These are phyloP conservation scores for Herpetotheres cachinnans DNA, from an alignment of 2,113 vertebrate genomes.

Conservation along the genomic window DNA sequence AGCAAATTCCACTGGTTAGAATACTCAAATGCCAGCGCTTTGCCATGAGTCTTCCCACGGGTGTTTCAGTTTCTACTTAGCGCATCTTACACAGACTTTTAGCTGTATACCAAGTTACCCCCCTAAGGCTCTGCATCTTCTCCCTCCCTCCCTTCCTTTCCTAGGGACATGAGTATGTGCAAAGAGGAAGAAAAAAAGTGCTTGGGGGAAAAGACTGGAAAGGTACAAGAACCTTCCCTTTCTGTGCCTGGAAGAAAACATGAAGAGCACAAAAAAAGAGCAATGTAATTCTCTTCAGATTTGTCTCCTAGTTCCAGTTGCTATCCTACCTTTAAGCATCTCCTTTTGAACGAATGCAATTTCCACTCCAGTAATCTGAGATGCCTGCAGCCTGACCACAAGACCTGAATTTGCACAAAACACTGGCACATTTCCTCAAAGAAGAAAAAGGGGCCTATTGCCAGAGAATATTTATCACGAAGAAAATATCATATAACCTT, in stretches of 20 bases:
- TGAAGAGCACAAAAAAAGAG: constrained; percentile 13
- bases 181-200: not conserved
- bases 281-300: constrained; percentile 17
- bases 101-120: not conserved
- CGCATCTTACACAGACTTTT: not conserved
- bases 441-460: not conserved
- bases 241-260: constrained; percentile 28
- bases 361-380: not conserved
- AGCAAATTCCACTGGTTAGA: not conserved
- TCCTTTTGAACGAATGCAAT: constrained; percentile 4
- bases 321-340: constrained; percentile 40
- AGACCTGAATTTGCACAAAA: constrained; percentile 33
- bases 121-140: not conserved
- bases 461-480: constrained; percentile 1
- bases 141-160: not conserved
- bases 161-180: not conserved
- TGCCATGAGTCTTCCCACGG: not conserved
- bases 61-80: not conserved
- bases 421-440: not conserved
- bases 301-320: constrained; percentile 1
- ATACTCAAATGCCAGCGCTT: not conserved
- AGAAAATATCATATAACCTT: constrained; percentile 38
- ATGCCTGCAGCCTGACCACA: constrained; percentile 50
- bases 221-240: not conserved
- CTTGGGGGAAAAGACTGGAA: not conserved